A percentile compares a stretch with the other conserved stretches of the same genome.
phyloP scores from a whole-genome alignment of 1,140 invertebrate genomes.

The Ostrea edulis region DNA sequence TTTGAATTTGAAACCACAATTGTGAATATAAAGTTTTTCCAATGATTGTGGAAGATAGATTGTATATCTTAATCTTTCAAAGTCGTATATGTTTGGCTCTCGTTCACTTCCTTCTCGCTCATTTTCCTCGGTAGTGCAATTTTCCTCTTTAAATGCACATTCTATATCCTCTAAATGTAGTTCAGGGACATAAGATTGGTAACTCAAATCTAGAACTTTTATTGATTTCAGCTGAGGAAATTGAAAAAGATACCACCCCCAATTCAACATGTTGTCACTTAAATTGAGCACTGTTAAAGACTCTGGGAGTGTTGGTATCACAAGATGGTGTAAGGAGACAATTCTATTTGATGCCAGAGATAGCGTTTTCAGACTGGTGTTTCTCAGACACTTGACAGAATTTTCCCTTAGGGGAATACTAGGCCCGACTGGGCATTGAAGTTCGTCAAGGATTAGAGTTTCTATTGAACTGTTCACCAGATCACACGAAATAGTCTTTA shows the following conservation, averaged over 20 bases:
- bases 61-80: neutral
- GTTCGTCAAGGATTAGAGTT: neutral
- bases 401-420: neutral
- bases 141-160: neutral
- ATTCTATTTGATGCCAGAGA: neutral
- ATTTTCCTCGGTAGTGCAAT: neutral
- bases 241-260: neutral
- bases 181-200: neutral
- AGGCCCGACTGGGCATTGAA: neutral
- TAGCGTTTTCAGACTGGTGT: neutral
- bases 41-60: neutral
- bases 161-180: neutral
- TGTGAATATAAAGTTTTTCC: neutral
- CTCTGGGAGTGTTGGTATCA: neutral
- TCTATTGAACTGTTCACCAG: neutral
- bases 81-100: too few relatives aligned
- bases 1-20: neutral
- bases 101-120: neutral
- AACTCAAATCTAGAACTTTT: conserved; percentile 6
- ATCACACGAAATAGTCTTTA: neutral
- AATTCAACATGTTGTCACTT: neutral
- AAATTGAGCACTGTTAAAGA: neutral
- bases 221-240: neutral
- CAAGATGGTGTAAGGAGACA: neutral
- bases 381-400: neutral